These are phyloP conservation scores for Thereva nobilitata DNA, from an alignment of 2,888 invertebrate genomes.

Conservation along the genomic window DNA sequence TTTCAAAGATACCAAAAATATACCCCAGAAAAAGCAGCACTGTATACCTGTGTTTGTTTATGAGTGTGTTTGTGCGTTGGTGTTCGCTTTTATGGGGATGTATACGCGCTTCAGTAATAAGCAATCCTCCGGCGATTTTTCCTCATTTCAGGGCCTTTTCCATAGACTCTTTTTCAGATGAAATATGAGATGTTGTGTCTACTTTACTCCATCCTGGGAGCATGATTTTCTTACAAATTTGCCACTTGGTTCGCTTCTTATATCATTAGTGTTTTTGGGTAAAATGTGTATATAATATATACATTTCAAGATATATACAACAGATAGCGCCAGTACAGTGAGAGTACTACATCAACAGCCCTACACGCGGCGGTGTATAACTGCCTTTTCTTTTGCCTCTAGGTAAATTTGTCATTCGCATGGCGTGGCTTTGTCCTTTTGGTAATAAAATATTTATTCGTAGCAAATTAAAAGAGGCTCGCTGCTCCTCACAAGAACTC, in stretches of 20 bases:
- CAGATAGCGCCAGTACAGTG: background rate
- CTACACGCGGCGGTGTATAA: conserved; percentile 1
- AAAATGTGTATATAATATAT: background rate
- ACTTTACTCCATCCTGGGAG: background rate
- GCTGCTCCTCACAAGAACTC: background rate
- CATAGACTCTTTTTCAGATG: conserved; percentile 4
- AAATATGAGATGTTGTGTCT: conserved; percentile 20
- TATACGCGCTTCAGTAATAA: conserved; percentile 7
- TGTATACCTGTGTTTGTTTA: conserved; percentile 10
- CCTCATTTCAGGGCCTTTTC: conserved; percentile 8
- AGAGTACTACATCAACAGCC: background rate
- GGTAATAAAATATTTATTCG: conserved; percentile 29
- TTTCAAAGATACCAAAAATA: conserved; percentile 22
- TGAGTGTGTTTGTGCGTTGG: too few relatives aligned
- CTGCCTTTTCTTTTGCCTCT: background rate
- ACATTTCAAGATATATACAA: background rate
- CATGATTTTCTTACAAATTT: conserved; percentile 18
- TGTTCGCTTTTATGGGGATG: too few relatives aligned
- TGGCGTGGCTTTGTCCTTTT: conserved; percentile 25
- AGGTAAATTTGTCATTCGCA: conserved; percentile 26
- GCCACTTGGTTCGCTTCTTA: background rate
- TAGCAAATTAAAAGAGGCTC: conserved; percentile 22
- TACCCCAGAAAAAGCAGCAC: background rate
- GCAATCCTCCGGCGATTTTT: conserved; percentile 25
- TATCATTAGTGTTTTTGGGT: background rate